These are phyloP conservation scores for Caenorhabditis briggsae DNA, from an alignment of 1,140 invertebrate genomes.

Conservation along the genomic window DNA sequence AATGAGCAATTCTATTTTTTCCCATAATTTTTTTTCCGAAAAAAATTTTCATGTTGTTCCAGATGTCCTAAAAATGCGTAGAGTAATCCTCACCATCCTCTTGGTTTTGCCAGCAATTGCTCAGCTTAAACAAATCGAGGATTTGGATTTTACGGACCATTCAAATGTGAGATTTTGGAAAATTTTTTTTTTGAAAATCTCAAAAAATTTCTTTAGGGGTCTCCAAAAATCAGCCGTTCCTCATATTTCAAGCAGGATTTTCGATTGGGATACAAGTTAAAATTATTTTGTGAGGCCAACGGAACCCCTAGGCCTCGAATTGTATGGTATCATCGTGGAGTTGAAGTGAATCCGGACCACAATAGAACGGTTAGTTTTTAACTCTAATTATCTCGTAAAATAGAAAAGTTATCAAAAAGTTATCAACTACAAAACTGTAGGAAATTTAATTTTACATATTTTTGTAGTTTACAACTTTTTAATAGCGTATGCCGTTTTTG, in stretches of 20 bases:
- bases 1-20: too few relatives aligned
- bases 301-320: conserved; percentile 23
- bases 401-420: too few relatives aligned
- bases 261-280: conserved; percentile 46
- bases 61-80: too few relatives aligned
- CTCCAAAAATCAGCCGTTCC: conserved; percentile 5
- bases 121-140: neutral
- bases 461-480: too few relatives aligned
- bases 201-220: neutral
- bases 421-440: too few relatives aligned
- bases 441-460: too few relatives aligned
- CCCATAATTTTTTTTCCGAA: too few relatives aligned
- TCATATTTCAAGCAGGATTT: conserved; percentile 54
- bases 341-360: conserved; percentile 46
- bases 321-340: conserved; percentile 45
- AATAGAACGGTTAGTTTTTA: neutral
- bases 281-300: conserved; percentile 53
- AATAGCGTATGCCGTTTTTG: too few relatives aligned
- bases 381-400: too few relatives aligned
- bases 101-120: neutral
- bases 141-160: conserved; percentile 48
- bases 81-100: neutral
- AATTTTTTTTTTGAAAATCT: neutral
- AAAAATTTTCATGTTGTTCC: too few relatives aligned
- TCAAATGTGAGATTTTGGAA: neutral